These are phyloP conservation scores for Thaumetopoea pityocampa DNA, from an alignment of 1,140 invertebrate genomes.

Conservation along the genomic window DNA sequence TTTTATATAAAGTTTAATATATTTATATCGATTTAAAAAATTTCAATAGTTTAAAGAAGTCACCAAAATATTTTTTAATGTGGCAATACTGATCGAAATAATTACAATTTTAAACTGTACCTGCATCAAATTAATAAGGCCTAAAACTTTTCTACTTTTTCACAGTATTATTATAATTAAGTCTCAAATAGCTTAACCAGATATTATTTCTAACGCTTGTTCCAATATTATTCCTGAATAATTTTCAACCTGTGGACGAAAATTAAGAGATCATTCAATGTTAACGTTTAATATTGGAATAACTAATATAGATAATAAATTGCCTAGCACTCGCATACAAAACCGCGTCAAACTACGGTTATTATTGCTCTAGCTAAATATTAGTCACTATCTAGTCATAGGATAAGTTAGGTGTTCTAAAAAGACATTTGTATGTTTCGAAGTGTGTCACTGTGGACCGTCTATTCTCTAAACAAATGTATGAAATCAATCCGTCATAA, in stretches of 20 bases:
- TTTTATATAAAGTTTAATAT: no score
- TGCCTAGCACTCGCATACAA: neutral
- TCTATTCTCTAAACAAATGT: neutral
- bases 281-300: no score
- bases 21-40: no score
- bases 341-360: neutral
- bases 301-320: conserved; percentile 1
- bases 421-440: conserved; percentile 44
- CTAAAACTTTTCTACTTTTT: conserved; percentile 46
- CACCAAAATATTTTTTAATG: neutral
- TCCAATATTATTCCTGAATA: conserved; percentile 3
- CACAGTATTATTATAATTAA: conserved; percentile 47
- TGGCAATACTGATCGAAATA: neutral
- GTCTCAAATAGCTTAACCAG: conserved; percentile 16
- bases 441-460: conserved; percentile 12
- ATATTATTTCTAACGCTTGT: conserved; percentile 1
- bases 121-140: conserved; percentile 3
- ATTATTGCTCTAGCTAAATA: conserved; percentile 7
- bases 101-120: conserved; percentile 1
- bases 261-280: no score
- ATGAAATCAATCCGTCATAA: neutral
- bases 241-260: no score
- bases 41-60: conserved; percentile 4
- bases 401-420: conserved; percentile 63
- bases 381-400: conserved; percentile 62